phyloP scores from a whole-genome alignment of 2,888 invertebrate species.

The Serripes groenlandicus region DNA sequence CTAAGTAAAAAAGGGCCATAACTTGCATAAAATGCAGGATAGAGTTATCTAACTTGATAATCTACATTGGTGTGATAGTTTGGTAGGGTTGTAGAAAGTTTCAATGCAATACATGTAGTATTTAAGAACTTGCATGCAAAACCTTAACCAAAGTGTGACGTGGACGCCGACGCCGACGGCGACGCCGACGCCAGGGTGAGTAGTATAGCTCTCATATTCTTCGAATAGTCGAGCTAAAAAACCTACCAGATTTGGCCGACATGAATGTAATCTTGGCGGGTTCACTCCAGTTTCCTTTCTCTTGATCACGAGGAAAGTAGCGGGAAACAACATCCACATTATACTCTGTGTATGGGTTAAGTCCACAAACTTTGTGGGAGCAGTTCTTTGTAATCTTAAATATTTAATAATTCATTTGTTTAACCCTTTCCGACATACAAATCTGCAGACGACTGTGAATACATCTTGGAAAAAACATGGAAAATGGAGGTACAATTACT shows the following conservation, averaged over 20 bases:
- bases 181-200: too few relatives aligned
- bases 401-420: not conserved
- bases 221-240: too few relatives aligned
- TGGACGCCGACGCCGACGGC: too few relatives aligned
- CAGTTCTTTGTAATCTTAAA: not conserved
- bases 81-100: too few relatives aligned
- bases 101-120: too few relatives aligned
- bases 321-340: not conserved
- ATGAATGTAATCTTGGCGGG: not conserved
- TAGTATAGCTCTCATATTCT: too few relatives aligned
- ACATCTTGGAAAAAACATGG: not conserved
- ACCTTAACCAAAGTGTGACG: too few relatives aligned
- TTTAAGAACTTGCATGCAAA: too few relatives aligned
- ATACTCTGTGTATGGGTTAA: not conserved
- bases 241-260: not conserved
- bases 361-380: not conserved
- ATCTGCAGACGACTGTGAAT: not conserved
- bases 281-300: not conserved
- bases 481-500: not conserved
- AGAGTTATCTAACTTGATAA: too few relatives aligned
- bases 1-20: too few relatives aligned
- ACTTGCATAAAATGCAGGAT: too few relatives aligned
- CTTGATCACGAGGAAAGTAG: not conserved
- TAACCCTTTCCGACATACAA: not conserved
- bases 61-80: too few relatives aligned